Percentiles rank a stretch among this genome's conserved stretches.
Evolutionary conservation across 2,888 invertebrate species (phyloP).

Genomic region (Torymus tubicola): DNA sequence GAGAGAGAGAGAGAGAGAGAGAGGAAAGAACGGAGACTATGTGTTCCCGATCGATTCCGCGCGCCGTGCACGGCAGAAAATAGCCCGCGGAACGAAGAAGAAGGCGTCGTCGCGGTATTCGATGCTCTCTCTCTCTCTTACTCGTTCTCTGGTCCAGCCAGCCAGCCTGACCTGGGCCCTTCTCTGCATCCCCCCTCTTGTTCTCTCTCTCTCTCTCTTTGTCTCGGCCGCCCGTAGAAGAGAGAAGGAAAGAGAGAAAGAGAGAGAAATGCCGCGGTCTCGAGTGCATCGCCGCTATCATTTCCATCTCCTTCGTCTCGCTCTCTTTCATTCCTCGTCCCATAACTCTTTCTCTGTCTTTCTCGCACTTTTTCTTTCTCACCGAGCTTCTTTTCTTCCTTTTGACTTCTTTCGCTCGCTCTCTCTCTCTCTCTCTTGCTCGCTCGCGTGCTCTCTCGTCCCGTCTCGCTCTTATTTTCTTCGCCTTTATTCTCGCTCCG

Average conservation of each 20-base stretch:
- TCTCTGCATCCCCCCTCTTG: constrained; percentile 6
- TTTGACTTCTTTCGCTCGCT: constrained; percentile 40
- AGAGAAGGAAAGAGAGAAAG: constrained; percentile 1
- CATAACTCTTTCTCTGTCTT: constrained; percentile 36
- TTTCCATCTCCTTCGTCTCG: constrained; percentile 38
- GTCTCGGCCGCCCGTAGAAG: background rate
- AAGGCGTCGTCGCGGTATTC: constrained; percentile 54
- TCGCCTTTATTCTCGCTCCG: constrained; percentile 12
- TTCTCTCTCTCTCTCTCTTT: background rate
- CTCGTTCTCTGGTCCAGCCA: background rate
- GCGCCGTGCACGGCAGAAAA: constrained; percentile 27
- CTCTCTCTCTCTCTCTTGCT: constrained; percentile 51
- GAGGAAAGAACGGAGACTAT: constrained; percentile 16
- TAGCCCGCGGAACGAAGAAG: constrained; percentile 44
- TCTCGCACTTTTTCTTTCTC: constrained; percentile 50
- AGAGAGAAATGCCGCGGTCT: constrained; percentile 29
- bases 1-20: background rate
- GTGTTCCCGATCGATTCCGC: constrained; percentile 38
- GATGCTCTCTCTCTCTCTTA: constrained; percentile 24
- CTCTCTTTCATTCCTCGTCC: constrained; percentile 35
- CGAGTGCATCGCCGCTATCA: constrained; percentile 41
- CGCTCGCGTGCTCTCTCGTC: constrained; percentile 50
- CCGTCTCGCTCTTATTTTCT: constrained; percentile 41
- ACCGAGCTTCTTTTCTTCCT: constrained; percentile 29
- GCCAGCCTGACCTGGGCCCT: constrained; percentile 48